phyloP scores from a whole-genome alignment of 2,113 vertebrate species.

The Scalopus aquaticus region DNA sequence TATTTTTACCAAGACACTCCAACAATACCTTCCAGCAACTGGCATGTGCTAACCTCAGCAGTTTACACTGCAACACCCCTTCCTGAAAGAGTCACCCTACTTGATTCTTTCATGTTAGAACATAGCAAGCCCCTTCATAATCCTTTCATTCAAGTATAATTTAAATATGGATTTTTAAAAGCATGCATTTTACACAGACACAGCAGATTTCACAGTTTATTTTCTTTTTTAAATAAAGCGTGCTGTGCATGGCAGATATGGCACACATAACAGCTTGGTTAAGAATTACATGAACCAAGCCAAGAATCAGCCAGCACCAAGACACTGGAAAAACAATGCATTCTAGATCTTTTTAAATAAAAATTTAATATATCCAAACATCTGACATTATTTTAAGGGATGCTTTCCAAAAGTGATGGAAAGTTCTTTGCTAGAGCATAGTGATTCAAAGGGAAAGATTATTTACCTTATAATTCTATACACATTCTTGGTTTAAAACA shows the following conservation, averaged over 20 bases:
- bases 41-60: not conserved
- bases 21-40: not conserved
- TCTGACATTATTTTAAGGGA: conserved; percentile 60
- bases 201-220: conserved; percentile 28
- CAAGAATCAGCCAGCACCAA: conserved; percentile 46
- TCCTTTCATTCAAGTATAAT: not conserved
- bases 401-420: conserved; percentile 46
- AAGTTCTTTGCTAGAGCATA: conserved; percentile 62
- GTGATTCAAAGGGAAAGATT: conserved; percentile 55
- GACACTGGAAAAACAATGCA: conserved; percentile 17
- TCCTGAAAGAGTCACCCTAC: not conserved
- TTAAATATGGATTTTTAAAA: conserved; percentile 1
- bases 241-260: not conserved
- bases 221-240: conserved; percentile 40
- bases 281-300: not conserved
- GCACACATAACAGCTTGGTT: conserved; percentile 7
- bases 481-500: conserved; percentile 56
- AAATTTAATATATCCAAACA: conserved; percentile 61
- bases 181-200: not conserved
- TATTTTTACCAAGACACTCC: not conserved
- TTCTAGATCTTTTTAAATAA: conserved; percentile 36
- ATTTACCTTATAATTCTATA: conserved; percentile 39
- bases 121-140: not conserved
- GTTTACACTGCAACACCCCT: not conserved
- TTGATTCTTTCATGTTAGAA: not conserved